Conservation (phyloP, 2,113 vertebrate species). For the Psophia crepitans region DNA sequence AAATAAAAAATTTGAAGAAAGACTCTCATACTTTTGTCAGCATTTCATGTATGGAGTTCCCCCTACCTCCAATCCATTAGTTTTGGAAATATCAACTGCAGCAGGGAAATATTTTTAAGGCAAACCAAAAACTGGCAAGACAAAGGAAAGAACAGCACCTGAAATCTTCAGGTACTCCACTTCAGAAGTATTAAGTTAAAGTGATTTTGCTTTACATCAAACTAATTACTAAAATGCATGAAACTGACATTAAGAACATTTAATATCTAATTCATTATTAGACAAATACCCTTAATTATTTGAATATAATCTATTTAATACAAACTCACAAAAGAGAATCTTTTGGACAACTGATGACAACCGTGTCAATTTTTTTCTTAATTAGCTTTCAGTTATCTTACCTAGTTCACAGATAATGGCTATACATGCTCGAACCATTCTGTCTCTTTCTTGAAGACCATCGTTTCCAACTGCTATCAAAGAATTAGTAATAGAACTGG, state of each 20-base stretch:
- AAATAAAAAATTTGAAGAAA: not conserved
- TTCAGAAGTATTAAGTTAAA: not conserved
- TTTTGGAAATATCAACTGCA: not conserved
- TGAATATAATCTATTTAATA: not conserved
- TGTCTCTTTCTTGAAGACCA: slow-evolving; percentile 94
- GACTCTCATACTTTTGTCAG: not conserved
- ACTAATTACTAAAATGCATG: not conserved
- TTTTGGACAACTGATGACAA: not conserved
- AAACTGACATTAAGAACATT: not conserved
- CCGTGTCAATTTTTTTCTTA: not conserved
- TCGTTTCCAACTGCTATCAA: slow-evolving; percentile 97
- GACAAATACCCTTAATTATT: not conserved
- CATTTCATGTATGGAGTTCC: not conserved
- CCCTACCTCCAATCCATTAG: not conserved
- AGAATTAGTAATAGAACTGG: slow-evolving; percentile 94
- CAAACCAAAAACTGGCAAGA: not conserved
- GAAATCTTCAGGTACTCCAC: not conserved
- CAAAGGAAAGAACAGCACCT: not conserved
- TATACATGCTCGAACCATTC: slow-evolving; percentile 97
- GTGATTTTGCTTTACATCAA: not conserved
- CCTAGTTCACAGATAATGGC: slow-evolving; percentile 98
- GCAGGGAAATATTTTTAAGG: not conserved
- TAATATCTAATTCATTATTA: not conserved
- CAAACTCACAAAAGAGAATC: not conserved
- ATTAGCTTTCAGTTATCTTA: slow-evolving; percentile 63